Evolutionary conservation across 2,113 vertebrate species (phyloP).

Genomic region (Ochotona curzoniae): DNA sequence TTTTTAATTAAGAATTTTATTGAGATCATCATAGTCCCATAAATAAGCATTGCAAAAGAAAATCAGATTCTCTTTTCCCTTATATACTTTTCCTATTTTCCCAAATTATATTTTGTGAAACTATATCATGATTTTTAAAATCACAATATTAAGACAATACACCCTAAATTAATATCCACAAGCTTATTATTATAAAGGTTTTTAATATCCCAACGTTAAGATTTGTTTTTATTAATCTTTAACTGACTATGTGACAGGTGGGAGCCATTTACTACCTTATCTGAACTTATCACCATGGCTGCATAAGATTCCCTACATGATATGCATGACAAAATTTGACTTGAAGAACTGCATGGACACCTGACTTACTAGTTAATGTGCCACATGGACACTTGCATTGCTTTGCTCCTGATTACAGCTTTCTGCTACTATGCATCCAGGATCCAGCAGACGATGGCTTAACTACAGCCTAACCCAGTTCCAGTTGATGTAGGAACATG

Average conservation of each 20-base stretch:
- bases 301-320: neutral
- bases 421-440: no score
- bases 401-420: no score
- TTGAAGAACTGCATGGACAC: neutral
- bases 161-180: neutral
- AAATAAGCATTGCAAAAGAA: neutral
- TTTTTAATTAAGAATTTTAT: constrained; percentile 21
- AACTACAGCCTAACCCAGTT: no score
- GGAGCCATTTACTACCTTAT: neutral
- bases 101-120: neutral
- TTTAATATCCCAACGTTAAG: neutral
- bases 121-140: no score
- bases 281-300: neutral
- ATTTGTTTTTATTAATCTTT: constrained; percentile 7
- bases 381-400: no score
- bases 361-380: no score
- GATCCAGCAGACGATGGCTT: no score
- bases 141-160: neutral
- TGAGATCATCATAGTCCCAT: neutral
- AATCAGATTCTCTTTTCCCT: neutral
- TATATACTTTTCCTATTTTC: neutral
- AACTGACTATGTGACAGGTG: neutral
- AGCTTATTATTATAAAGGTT: neutral
- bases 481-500: no score
- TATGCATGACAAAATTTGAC: constrained; percentile 12